Evolutionary conservation across 2,797 vertebrate species (phyloP).

Genomic region (Hyperoplus immaculatus): DNA sequence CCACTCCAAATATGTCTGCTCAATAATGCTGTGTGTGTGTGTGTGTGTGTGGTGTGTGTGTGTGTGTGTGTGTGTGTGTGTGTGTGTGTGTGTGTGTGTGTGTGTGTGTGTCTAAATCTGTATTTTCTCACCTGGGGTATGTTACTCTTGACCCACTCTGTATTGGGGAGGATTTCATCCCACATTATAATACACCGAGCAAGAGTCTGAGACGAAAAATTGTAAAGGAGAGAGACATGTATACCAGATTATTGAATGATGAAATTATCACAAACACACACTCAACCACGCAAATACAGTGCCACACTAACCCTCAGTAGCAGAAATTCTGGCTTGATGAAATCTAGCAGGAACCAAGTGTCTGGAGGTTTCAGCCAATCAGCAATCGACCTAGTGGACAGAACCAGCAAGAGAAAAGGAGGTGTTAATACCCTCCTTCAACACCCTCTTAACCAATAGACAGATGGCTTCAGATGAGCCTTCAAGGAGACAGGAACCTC

Average conservation of each 20-base stretch:
- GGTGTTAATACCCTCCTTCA: conserved; percentile 71
- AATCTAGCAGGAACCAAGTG: conserved; percentile 98
- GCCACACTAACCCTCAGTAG: conserved; percentile 90
- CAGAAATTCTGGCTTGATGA: conserved; percentile 99
- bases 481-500: conserved; percentile 53
- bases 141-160: conserved; percentile 97
- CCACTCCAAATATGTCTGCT: background rate
- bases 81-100: background rate
- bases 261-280: background rate
- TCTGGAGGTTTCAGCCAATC: conserved; percentile 98
- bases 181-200: conserved; percentile 98
- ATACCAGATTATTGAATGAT: conserved; percentile 37
- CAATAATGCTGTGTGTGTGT: background rate
- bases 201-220: conserved; percentile 87
- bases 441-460: conserved; percentile 49
- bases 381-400: conserved; percentile 91
- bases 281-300: background rate
- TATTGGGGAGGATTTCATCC: conserved; percentile 97
- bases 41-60: conserved; percentile 3
- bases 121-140: conserved; percentile 92
- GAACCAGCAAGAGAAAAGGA: conserved; percentile 60
- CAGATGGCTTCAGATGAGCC: conserved; percentile 26
- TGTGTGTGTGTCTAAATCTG: conserved; percentile 6
- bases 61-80: conserved; percentile 17
- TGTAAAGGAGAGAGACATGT: background rate